A percentile compares a stretch with the other conserved stretches of the same genome.
These are phyloP conservation scores for Sycobia sp. DNA, from an alignment of 1,140 invertebrate species.

Conservation along the genomic window DNA sequence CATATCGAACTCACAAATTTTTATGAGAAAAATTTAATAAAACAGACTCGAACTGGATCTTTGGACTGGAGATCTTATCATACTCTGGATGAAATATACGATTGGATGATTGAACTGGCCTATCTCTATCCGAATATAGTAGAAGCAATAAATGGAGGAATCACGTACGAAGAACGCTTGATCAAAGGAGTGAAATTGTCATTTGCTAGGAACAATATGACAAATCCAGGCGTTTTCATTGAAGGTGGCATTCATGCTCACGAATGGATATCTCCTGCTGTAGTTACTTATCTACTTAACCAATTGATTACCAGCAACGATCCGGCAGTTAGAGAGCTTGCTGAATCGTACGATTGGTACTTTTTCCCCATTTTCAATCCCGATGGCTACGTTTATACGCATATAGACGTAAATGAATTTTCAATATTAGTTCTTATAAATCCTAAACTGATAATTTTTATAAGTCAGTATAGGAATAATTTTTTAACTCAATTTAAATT, in stretches of 20 bases:
- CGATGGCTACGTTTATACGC: conserved; percentile 79
- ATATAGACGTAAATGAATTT: conserved; percentile 66
- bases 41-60: no score
- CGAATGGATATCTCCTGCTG: conserved; percentile 79
- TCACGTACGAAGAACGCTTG: conserved; percentile 65
- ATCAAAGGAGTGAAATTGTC: conserved; percentile 68
- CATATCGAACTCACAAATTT: no score
- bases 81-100: conserved; percentile 60
- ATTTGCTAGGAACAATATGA: conserved; percentile 52
- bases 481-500: no score
- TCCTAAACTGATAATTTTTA: no score
- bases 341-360: conserved; percentile 72
- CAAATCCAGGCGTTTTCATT: conserved; percentile 63
- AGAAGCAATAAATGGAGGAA: conserved; percentile 62
- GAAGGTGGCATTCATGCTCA: conserved; percentile 75
- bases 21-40: no score
- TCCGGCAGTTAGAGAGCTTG: conserved; percentile 57
- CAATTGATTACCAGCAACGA: conserved; percentile 66
- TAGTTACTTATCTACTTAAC: conserved; percentile 70
- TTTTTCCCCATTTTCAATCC: conserved; percentile 75
- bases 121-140: conserved; percentile 60
- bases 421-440: no score
- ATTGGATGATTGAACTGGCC: conserved; percentile 58
- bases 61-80: conserved; percentile 62
- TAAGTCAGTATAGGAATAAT: no score